These are phyloP conservation scores for Acleris cristana DNA, from an alignment of 2,888 invertebrate genomes.

Conservation along the genomic window DNA sequence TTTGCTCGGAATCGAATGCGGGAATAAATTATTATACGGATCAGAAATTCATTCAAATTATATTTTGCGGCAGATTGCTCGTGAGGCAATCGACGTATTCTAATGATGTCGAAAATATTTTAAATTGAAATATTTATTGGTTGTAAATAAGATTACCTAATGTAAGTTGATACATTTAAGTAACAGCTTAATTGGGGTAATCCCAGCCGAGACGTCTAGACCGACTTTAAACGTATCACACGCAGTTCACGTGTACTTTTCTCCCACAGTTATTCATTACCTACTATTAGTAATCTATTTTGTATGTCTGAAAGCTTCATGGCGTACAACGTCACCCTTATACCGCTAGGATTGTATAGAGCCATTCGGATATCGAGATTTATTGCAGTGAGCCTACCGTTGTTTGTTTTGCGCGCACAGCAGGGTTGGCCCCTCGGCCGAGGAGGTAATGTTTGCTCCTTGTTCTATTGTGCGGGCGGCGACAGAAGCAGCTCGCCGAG, in stretches of 20 bases:
- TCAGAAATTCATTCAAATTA: conserved; percentile 64
- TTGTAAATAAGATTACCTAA: background rate
- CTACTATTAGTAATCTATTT: too few species aligned
- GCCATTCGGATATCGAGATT: conserved; percentile 12
- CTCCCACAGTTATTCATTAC: too few species aligned
- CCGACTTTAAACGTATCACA: too few species aligned
- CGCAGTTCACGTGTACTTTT: too few species aligned
- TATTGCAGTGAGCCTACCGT: conserved; percentile 6
- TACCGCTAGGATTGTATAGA: background rate
- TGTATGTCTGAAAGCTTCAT: too few species aligned
- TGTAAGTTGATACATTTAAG: too few species aligned
- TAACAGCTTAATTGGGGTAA: too few species aligned
- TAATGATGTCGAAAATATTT: conserved; percentile 43
- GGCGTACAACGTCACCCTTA: background rate
- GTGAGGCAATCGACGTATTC: conserved; percentile 51
- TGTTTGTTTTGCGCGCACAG: conserved; percentile 16
- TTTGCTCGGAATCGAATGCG: conserved; percentile 48
- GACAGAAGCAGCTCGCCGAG: conserved; percentile 48
- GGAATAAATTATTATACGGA: conserved; percentile 53
- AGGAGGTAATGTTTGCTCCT: conserved; percentile 22
- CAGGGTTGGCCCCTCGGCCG: background rate
- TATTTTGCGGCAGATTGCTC: conserved; percentile 60
- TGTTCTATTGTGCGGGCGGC: conserved; percentile 43
- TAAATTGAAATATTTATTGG: background rate
- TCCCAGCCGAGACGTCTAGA: too few species aligned